A percentile compares a stretch with the other conserved stretches of the same genome.
These are phyloP conservation scores for Sanderia malayensis DNA, from an alignment of 30 jellyfish, hydroid and myxozoan genomes.

Conservation along the genomic window DNA sequence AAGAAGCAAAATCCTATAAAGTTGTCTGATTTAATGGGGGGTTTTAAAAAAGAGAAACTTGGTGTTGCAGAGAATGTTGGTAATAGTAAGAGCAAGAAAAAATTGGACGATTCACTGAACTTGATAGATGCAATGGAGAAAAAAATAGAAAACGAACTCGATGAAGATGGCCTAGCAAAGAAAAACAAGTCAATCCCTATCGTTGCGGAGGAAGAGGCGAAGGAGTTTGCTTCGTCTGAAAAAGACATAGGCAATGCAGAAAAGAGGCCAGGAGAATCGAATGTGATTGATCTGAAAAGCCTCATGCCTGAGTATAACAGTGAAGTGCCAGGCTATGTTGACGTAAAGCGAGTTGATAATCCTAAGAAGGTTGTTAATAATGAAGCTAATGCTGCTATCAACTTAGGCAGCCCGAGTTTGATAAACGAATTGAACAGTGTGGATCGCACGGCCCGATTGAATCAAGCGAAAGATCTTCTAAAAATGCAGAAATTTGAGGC, in stretches of 20 bases:
- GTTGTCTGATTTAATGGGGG: conserved; percentile 26
- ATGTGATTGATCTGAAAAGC: conserved; percentile 33
- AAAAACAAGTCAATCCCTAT: neutral
- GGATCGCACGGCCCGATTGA: conserved; percentile 39
- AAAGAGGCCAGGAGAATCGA: neutral
- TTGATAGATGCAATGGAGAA: conserved; percentile 57
- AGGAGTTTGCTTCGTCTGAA: neutral
- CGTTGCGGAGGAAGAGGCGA: conserved; percentile 8
- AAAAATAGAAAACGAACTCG: conserved; percentile 54
- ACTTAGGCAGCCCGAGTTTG: conserved; percentile 10
- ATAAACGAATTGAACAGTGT: conserved; percentile 44
- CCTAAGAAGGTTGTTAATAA: conserved; percentile 21
- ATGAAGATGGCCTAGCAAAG: conserved; percentile 6
- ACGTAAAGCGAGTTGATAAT: neutral
- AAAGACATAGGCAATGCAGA: neutral
- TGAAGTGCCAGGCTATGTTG: conserved; percentile 26
- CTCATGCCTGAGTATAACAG: conserved; percentile 56
- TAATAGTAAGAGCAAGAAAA: neutral
- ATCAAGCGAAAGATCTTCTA: conserved; percentile 59
- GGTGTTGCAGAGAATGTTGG: conserved; percentile 14
- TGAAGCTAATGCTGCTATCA: no score
- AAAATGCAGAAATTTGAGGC: conserved; percentile 74
- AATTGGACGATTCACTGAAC: conserved; percentile 46
- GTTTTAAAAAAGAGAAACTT: neutral
- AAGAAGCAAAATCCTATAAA: conserved; percentile 19